phyloP scores from a whole-genome alignment of 2,797 vertebrate species.

The Macroramphosus scolopax region DNA sequence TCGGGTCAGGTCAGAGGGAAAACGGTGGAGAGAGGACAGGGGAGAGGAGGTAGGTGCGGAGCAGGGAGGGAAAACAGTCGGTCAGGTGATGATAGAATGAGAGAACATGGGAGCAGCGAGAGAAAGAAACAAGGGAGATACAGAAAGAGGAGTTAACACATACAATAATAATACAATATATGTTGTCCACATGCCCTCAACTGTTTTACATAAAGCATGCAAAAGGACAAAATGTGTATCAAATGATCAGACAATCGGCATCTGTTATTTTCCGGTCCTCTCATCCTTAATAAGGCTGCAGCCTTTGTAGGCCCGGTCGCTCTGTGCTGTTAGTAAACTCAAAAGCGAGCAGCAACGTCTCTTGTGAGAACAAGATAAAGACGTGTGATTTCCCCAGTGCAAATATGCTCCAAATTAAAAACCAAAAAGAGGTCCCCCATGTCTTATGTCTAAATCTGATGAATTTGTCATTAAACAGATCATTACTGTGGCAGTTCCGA shows the following conservation, averaged over 20 bases:
- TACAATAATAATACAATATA: no score
- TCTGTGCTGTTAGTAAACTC: conserved; percentile 77
- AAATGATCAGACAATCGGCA: conserved; percentile 13
- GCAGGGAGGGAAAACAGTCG: conserved; percentile 11
- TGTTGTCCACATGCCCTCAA: no score
- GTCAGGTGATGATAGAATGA: conserved; percentile 25
- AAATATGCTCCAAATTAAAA: conserved; percentile 81
- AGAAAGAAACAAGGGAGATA: conserved; percentile 5
- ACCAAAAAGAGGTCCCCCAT: conserved; percentile 68
- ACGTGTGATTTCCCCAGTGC: conserved; percentile 76
- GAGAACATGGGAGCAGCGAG: not conserved
- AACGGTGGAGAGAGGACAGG: conserved; percentile 6
- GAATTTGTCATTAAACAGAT: conserved; percentile 74
- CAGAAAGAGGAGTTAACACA: no score
- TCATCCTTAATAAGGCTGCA: conserved; percentile 12
- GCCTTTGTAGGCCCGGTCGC: conserved; percentile 46
- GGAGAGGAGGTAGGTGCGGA: conserved; percentile 10
- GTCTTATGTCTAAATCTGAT: conserved; percentile 69
- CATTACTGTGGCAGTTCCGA: conserved; percentile 49
- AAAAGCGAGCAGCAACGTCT: conserved; percentile 46
- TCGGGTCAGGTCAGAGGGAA: conserved; percentile 26
- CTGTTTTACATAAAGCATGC: no score
- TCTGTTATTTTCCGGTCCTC: conserved; percentile 5
- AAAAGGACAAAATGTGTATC: no score
- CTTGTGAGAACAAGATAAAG: conserved; percentile 62